phyloP scores from a whole-genome alignment of 2,113 vertebrate genomes.

The Cyrtonyx montezumae region DNA sequence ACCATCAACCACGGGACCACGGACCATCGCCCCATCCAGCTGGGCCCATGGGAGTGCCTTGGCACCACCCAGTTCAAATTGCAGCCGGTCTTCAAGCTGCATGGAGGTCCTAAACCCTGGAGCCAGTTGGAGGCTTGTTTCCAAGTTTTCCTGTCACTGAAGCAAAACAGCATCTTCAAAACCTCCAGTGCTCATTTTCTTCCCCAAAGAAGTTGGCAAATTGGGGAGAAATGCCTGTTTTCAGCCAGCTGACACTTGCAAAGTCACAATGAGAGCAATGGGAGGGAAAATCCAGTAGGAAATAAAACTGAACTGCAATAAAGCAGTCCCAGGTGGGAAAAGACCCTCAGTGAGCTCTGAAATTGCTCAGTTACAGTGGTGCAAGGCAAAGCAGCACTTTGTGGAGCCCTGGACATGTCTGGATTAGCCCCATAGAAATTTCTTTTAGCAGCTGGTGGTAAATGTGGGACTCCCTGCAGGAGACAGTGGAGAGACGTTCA shows the following conservation, averaged over 20 bases:
- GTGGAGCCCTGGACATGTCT: background rate
- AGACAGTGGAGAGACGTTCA: background rate
- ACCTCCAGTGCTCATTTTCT: background rate
- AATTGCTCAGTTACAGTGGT: background rate
- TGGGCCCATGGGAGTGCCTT: fast-evolving
- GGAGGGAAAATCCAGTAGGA: background rate
- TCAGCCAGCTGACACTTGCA: background rate
- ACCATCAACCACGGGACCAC: background rate
- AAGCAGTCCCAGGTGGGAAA: background rate
- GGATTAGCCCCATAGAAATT: background rate
- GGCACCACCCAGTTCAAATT: background rate
- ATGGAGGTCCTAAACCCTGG: background rate
- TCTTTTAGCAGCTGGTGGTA: background rate
- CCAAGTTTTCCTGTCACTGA: background rate
- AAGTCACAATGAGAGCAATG: background rate
- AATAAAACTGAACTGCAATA: background rate
- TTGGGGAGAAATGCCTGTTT: fast-evolving
- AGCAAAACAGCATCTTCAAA: background rate
- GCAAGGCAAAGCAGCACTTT: background rate
- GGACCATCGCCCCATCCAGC: background rate
- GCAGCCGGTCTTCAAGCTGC: fast-evolving
- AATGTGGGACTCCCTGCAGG: background rate
- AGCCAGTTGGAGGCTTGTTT: background rate
- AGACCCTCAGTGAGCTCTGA: background rate
- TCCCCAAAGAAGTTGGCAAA: background rate